phyloP scores from a whole-genome alignment of 2,888 invertebrate species.

The Harpagoxenus sublaevis region DNA sequence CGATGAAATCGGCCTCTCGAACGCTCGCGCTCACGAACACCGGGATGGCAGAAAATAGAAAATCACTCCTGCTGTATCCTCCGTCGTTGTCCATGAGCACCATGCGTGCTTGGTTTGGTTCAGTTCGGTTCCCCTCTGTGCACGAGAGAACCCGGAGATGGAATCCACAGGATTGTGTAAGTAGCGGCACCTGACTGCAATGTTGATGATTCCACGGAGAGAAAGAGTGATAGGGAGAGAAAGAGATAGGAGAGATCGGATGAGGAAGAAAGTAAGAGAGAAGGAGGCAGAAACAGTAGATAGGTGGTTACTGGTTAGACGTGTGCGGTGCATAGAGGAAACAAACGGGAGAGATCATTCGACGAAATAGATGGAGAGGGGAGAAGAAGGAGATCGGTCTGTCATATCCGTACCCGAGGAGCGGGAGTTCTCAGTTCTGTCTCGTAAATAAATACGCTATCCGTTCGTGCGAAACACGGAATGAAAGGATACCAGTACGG shows the following conservation, averaged over 20 bases:
- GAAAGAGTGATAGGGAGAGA: constrained; percentile 43
- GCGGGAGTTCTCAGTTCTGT: not conserved
- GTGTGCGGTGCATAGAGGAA: not conserved
- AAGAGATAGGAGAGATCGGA: not conserved
- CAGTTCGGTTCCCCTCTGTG: constrained; percentile 55
- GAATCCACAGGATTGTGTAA: constrained; percentile 84
- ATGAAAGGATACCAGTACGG: constrained; percentile 79
- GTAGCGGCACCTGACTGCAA: constrained; percentile 84
- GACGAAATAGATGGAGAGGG: constrained; percentile 52
- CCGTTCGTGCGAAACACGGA: not conserved
- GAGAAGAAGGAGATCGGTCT: constrained; percentile 53
- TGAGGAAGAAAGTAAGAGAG: constrained; percentile 37
- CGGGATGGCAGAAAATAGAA: constrained; percentile 82
- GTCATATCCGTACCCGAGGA: constrained; percentile 51
- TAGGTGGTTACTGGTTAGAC: constrained; percentile 18
- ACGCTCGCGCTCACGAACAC: constrained; percentile 51
- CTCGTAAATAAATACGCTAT: constrained; percentile 24
- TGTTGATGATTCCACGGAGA: constrained; percentile 77
- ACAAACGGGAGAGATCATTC: constrained; percentile 26
- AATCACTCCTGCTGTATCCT: constrained; percentile 70
- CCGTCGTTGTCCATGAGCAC: constrained; percentile 49
- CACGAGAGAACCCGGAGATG: constrained; percentile 70
- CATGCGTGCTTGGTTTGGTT: constrained; percentile 57
- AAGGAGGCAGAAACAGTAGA: constrained; percentile 42
- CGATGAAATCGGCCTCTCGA: constrained; percentile 79